A percentile compares a stretch with the other conserved stretches of the same genome.
phyloP scores from a whole-genome alignment of 1,140 invertebrate genomes.

The Holotrichia oblita region DNA sequence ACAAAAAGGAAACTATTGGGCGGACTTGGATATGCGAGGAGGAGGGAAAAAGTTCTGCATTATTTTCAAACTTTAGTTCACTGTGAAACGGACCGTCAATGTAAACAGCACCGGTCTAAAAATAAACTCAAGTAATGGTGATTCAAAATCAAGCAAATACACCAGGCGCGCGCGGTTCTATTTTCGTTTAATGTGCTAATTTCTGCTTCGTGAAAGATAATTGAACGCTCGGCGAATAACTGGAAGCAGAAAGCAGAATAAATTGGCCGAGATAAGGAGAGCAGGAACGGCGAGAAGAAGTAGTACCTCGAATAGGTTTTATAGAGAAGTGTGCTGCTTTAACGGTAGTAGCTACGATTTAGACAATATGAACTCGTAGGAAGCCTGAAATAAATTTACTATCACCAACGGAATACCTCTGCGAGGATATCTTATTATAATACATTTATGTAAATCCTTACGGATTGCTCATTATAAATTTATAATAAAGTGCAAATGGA shows the following conservation, averaged over 20 bases:
- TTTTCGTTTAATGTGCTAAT: conserved; percentile 37
- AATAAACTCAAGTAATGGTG: conserved; percentile 29
- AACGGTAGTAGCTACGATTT: neutral
- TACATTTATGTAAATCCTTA: neutral
- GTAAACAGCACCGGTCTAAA: conserved; percentile 21
- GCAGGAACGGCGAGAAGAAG: neutral
- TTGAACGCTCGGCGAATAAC: conserved; percentile 3
- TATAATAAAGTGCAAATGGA: no score
- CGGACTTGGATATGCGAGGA: neutral
- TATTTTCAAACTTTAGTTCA: conserved; percentile 25
- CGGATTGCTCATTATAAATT: neutral
- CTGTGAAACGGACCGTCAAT: conserved; percentile 27
- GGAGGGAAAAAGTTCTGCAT: conserved; percentile 6
- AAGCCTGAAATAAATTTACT: conserved; percentile 8
- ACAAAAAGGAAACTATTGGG: conserved; percentile 11
- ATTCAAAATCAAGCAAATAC: conserved; percentile 22
- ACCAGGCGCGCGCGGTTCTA: conserved; percentile 21
- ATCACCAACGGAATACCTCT: neutral
- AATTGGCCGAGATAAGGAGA: conserved; percentile 18
- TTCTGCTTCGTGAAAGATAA: conserved; percentile 35
- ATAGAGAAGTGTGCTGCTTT: neutral
- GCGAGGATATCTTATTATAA: neutral
- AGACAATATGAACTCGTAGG: neutral
- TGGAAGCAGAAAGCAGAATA: conserved; percentile 17
- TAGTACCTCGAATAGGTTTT: neutral